phyloP scores from a whole-genome alignment of 2,113 vertebrate species.

The Elanus axillaris region DNA sequence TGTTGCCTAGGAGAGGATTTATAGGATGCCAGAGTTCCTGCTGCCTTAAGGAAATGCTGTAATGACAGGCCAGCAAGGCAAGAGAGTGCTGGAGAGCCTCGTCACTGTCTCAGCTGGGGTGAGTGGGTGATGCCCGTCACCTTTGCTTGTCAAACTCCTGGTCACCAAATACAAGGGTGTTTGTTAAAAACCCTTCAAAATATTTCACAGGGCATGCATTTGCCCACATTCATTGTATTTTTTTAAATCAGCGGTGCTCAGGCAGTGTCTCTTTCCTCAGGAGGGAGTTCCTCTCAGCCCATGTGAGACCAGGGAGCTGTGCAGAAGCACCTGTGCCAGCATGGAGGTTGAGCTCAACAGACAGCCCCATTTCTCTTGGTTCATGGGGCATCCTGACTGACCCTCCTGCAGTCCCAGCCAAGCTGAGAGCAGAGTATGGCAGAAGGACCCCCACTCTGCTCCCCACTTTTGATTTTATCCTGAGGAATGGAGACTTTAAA shows the following conservation, averaged over 20 bases:
- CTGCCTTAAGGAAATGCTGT: neutral
- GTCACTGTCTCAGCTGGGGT: neutral
- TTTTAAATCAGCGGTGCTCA: neutral
- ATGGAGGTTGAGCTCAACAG: accelerated
- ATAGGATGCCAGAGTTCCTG: neutral
- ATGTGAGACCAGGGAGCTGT: accelerated
- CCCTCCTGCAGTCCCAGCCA: neutral
- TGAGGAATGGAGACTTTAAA: neutral
- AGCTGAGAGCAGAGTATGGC: neutral
- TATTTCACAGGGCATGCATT: neutral
- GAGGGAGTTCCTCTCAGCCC: neutral
- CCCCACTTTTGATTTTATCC: neutral
- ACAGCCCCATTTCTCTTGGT: neutral
- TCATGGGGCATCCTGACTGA: neutral
- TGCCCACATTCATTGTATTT: neutral
- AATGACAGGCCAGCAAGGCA: neutral
- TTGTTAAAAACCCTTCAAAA: neutral
- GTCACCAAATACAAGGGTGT: neutral
- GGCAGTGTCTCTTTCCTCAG: neutral
- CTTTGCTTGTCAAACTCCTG: neutral
- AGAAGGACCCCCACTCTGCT: neutral
- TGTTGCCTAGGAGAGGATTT: conserved; percentile 24
- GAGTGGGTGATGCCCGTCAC: neutral
- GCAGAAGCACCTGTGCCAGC: neutral
- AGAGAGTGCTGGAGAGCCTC: neutral